These are phyloP conservation scores for Epinephelus fuscoguttatus DNA, from an alignment of 2,113 vertebrate genomes.

Conservation along the genomic window DNA sequence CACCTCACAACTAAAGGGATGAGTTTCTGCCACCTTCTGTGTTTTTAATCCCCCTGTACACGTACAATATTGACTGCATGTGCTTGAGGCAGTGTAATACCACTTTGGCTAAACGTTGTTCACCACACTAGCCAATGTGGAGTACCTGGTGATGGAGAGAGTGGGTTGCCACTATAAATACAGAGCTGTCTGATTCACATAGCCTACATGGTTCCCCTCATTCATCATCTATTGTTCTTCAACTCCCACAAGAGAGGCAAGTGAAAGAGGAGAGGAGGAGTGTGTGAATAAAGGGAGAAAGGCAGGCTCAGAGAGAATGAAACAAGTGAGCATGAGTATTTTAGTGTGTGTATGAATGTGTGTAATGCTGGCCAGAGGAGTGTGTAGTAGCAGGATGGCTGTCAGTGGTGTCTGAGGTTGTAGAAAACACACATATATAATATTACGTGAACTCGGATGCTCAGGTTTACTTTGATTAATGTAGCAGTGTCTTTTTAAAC, in stretches of 20 bases:
- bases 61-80: background rate
- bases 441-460: background rate
- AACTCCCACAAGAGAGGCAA: slow-evolving; percentile 56
- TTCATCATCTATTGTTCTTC: slow-evolving; percentile 68
- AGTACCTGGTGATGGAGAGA: slow-evolving; percentile 46
- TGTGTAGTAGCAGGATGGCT: background rate
- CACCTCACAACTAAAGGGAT: background rate
- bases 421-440: background rate
- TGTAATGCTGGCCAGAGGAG: background rate
- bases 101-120: slow-evolving; percentile 38
- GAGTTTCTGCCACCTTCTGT: background rate
- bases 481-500: background rate
- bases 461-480: slow-evolving; percentile 21
- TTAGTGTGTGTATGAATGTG: background rate
- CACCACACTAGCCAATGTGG: background rate
- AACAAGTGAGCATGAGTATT: background rate
- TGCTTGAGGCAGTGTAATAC: slow-evolving; percentile 17
- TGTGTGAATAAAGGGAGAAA: slow-evolving; percentile 22
- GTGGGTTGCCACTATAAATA: slow-evolving; percentile 60
- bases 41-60: background rate
- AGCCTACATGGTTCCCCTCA: slow-evolving; percentile 45
- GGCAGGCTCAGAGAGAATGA: slow-evolving; percentile 29
- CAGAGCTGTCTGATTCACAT: slow-evolving; percentile 41
- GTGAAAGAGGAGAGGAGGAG: slow-evolving; percentile 43
- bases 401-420: background rate